Evolutionary conservation across 2,797 vertebrate genomes (phyloP), one percentile per base, ranked within the genome.

Genomic region (Mus minutoides): DNA sequence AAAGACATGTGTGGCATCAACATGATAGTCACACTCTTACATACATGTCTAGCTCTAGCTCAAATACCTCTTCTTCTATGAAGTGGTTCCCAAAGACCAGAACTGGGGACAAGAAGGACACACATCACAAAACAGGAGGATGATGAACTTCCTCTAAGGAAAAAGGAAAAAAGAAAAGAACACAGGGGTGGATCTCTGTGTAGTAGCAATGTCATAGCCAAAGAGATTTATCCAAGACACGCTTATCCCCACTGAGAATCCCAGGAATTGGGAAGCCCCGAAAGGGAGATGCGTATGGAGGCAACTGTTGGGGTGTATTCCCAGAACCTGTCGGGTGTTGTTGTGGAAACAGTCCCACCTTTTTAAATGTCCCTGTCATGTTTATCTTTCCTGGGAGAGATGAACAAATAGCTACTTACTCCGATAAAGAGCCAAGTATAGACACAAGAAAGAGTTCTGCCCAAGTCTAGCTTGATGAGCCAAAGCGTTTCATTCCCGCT

Each of bases 1-100:
- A 43, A 86, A 43, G 73, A 22, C 40, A 6, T 8, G 2, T 5
- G 12, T 19, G 1, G 37, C 22, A 31, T 49, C 82, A 58, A 46
- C 40, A 29, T 14, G 40, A 75, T 69, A 92, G 21, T 34, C 19
- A 43, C 3, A 0, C 52, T 40, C 75, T 24, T 24, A 80, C 21
- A 2, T 0, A 29, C 43, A 75, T 16, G 1, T 43, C 5, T 4
- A 34, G 26, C 3, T 56, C 43, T 24, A 34, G 13, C 1, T 56
- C 31, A 3, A 46, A 40, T 2, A 4, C 14, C 1, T 67, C 73
- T 58, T 87, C 67, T 12, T 73, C 49, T 24, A 3, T 6, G 64
- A 73, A 69, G 71, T 40, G 43, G 6, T n/a, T 11, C 71, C 31
- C 13, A 24, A 64, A 40, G 43, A 31, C 12, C 43, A 52, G 49